Percentiles rank a stretch among this genome's conserved stretches.
Evolutionary conservation across 2,888 invertebrate genomes (phyloP).

Genomic region (Mayetiola destructor): DNA sequence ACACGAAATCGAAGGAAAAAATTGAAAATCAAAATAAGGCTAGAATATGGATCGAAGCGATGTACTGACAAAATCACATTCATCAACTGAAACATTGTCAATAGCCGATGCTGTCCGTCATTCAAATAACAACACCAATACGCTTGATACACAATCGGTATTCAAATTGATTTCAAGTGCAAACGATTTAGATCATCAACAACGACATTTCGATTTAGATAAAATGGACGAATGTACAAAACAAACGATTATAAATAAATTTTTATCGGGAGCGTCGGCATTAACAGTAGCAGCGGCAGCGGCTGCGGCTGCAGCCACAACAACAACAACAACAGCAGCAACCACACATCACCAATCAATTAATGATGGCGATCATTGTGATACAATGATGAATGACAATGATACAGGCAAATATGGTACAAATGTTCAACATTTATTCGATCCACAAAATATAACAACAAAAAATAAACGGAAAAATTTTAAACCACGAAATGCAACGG

Average conservation of each 20-base stretch:
- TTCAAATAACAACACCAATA: neutral
- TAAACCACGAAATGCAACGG: slow-evolving; percentile 17
- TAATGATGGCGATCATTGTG: no score
- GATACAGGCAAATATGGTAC: no score
- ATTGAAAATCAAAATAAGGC: neutral
- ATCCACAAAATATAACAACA: neutral
- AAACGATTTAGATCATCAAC: slow-evolving; percentile 9
- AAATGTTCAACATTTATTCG: no score
- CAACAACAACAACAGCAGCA: no score
- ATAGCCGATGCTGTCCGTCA: neutral
- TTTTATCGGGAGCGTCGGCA: no score
- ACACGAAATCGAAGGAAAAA: neutral
- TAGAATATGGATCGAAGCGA: neutral
- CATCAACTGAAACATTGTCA: slow-evolving; percentile 2
- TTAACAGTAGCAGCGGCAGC: no score
- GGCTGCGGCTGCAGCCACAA: no score
- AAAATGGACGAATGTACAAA: neutral
- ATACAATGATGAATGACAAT: no score
- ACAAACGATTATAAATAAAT: no score
- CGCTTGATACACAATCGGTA: slow-evolving; percentile 7
- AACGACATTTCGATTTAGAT: neutral
- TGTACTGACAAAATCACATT: slow-evolving; percentile 2
- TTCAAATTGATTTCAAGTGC: slow-evolving; percentile 12
- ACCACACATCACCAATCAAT: no score
- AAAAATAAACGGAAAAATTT: slow-evolving; percentile 19